These are phyloP conservation scores for Sarcophaga bullata DNA, from an alignment of 1,140 invertebrate genomes.

Conservation along the genomic window DNA sequence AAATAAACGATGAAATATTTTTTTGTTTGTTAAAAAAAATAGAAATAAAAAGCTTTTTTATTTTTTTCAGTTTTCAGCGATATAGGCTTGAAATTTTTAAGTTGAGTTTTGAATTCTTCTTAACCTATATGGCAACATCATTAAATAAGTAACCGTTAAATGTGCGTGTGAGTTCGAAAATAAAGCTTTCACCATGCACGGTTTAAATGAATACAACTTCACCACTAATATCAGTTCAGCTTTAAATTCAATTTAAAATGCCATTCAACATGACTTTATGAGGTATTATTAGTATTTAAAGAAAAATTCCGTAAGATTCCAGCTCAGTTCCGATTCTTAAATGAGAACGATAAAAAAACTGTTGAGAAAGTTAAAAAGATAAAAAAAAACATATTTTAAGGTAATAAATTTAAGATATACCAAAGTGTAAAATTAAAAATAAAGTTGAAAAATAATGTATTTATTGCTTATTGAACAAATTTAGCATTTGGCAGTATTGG, in stretches of 20 bases:
- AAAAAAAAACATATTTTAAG: neutral
- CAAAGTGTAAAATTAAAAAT: neutral
- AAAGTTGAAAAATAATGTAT: neutral
- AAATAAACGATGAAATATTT: too few species aligned
- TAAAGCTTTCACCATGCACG: constrained; percentile 17
- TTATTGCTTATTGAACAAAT: neutral
- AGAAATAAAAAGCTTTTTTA: too few species aligned
- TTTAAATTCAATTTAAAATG: neutral
- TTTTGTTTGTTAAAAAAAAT: too few species aligned
- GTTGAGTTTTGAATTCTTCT: too few species aligned
- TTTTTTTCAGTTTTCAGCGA: too few species aligned
- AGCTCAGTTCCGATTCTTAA: constrained; percentile 17
- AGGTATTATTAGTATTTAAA: constrained; percentile 19
- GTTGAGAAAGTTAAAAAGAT: neutral
- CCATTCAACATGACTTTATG: neutral
- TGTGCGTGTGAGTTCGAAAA: too few species aligned
- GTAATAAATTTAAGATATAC: neutral
- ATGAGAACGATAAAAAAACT: neutral
- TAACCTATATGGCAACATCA: too few species aligned
- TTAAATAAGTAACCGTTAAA: too few species aligned
- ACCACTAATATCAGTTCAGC: constrained; percentile 7
- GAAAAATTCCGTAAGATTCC: constrained; percentile 7
- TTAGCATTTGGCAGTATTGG: too few species aligned
- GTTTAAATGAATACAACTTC: neutral
- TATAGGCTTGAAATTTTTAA: too few species aligned